These are phyloP conservation scores for Eriocheir sinensis DNA, from an alignment of 1,140 invertebrate species.

Conservation along the genomic window DNA sequence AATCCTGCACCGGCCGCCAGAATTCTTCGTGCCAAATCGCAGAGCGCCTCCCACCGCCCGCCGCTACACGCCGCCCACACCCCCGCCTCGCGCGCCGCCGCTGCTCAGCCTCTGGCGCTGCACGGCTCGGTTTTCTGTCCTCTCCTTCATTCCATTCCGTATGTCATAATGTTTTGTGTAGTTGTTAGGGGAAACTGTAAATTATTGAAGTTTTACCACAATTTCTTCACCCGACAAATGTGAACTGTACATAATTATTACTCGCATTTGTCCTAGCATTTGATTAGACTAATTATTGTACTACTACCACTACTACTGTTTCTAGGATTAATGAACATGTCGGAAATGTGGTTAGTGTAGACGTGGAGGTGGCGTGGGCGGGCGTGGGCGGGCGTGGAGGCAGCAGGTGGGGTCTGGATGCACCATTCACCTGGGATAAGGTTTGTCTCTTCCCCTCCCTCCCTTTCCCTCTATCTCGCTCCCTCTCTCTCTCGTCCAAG, in stretches of 20 bases:
- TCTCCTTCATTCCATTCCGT: neutral
- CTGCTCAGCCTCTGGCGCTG: neutral
- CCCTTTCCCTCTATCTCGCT: constrained; percentile 58
- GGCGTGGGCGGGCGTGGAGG: neutral
- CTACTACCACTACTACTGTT: no score
- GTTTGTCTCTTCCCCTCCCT: neutral
- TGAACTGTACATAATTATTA: constrained; percentile 16
- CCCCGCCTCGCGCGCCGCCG: constrained; percentile 7
- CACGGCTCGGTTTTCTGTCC: neutral
- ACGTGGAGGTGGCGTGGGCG: neutral
- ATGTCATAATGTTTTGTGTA: neutral
- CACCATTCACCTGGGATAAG: neutral
- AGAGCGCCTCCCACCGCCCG: constrained; percentile 57
- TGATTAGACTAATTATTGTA: constrained; percentile 26
- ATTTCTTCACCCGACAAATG: neutral
- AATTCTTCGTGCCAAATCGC: constrained; percentile 75
- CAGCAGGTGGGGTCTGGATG: neutral
- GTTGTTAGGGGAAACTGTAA: neutral
- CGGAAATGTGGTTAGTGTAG: constrained; percentile 2
- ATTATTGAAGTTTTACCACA: neutral
- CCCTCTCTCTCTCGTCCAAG: constrained; percentile 69
- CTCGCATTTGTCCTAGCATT: neutral
- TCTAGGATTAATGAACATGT: neutral
- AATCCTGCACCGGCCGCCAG: constrained; percentile 69
- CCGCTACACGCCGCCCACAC: constrained; percentile 27